Evolutionary conservation across 2,888 invertebrate species (phyloP).

Genomic region (Tridacna gigas): DNA sequence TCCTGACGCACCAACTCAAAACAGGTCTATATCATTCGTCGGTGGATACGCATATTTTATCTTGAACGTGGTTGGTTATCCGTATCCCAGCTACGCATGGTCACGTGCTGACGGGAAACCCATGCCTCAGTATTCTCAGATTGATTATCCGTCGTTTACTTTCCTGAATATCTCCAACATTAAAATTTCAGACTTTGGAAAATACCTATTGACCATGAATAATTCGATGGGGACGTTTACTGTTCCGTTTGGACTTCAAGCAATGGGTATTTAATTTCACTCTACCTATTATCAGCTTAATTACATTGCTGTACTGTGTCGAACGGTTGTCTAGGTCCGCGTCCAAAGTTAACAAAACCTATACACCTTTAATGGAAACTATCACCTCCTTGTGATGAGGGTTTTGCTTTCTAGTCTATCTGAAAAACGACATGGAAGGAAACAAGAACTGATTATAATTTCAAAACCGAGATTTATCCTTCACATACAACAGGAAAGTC

Average conservation of each 20-base stretch:
- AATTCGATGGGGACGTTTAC: conserved; percentile 36
- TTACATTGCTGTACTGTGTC: no score
- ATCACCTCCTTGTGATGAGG: no score
- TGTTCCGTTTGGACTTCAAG: conserved; percentile 29
- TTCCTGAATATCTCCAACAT: conserved; percentile 13
- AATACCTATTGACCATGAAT: conserved; percentile 51
- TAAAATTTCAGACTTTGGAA: conserved; percentile 41
- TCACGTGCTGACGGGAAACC: conserved; percentile 35
- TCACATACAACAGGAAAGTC: no score
- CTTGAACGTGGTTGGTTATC: conserved; percentile 28
- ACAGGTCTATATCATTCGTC: neutral
- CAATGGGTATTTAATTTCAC: conserved; percentile 33
- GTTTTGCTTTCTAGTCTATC: no score
- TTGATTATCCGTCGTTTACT: neutral
- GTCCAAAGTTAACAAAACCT: no score
- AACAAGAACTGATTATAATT: no score
- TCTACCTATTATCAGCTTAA: no score
- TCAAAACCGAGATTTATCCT: no score
- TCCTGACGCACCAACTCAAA: neutral
- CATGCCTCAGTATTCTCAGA: neutral
- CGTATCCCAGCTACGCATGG: conserved; percentile 40
- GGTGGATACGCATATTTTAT: neutral
- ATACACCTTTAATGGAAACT: no score
- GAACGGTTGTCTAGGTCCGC: no score
- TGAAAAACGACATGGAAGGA: no score